Evolutionary conservation across 2,113 vertebrate species (phyloP).

Genomic region (Theropithecus gelada): DNA sequence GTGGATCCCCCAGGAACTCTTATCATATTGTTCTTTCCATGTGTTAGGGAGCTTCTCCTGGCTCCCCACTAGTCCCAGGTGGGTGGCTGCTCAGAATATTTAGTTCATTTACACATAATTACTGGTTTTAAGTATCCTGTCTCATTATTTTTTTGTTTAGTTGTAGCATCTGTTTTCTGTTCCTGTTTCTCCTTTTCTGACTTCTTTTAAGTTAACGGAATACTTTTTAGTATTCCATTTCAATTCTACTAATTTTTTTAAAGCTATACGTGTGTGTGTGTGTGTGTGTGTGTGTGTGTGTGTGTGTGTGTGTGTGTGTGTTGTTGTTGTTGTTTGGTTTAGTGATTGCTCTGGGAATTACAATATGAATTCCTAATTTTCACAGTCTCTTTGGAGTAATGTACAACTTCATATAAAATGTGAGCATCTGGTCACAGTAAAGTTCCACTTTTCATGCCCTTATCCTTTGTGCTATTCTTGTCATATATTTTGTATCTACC

Average conservation of each 20-base stretch:
- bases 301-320: neutral
- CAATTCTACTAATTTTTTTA: neutral
- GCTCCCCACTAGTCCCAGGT: no score
- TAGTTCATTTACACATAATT: neutral
- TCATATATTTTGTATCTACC: neutral
- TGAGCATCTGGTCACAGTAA: neutral
- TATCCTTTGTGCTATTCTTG: neutral
- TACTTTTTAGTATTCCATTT: neutral
- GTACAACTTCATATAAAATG: neutral
- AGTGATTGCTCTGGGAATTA: neutral
- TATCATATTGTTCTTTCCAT: no score
- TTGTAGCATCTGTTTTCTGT: neutral
- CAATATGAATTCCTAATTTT: neutral
- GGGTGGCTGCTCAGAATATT: neutral
- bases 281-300: neutral
- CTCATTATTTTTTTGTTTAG: neutral
- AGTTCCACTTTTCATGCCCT: neutral
- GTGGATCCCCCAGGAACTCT: no score
- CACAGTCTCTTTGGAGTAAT: neutral
- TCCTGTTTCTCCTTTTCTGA: neutral
- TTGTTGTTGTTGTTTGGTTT: neutral
- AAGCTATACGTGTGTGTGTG: neutral
- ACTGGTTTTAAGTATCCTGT: neutral
- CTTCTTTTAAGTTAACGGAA: neutral
- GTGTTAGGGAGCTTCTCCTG: no score